Evolutionary conservation across 2,888 invertebrate genomes (phyloP), one percentile per base, ranked within the genome.

Genomic region (Leptopilina myrica): DNA sequence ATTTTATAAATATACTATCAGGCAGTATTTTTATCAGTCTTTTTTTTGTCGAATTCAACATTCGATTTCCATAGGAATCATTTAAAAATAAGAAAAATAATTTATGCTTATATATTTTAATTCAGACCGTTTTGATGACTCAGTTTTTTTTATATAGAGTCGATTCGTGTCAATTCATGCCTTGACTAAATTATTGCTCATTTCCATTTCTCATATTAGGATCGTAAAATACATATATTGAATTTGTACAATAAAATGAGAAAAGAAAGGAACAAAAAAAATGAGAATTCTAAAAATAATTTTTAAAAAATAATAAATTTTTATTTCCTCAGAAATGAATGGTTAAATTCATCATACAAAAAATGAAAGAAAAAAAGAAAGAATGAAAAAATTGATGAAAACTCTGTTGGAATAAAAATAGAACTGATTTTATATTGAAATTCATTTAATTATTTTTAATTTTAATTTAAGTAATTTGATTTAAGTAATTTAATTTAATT

Each of bases 91-190:
- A 5, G 9, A 20, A 62, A 62, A 62, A 62, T 62, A 62, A 62
- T 20, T 15, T 62, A 59, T 59, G 15, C 15, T 8, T 62, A 62
- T 43, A 43, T 43, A 43, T 62, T 73, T 40, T n/a, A 73, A 73
- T 73, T 59, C 14, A 73, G 56, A 33, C 26, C 56, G 56, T 11
- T 5, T 40, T 56, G 73, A 56, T 73, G 73, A 56, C 73, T 73
- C 73, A 73, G 73, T 73, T 33, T 56, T 56, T 26, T 53, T 40
- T n/a, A 33, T n/a, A 43, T 43, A 43, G 43, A n/a, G 14, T 8
- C 56, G 40, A 73, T 56, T 73, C n/a, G 73, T 73, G 73, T 40
- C 73, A 15, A 73, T n/a, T 56, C 56, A 59, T 73, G 73, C 2
- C 56, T 14, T 59, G 73, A 73, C 56, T 73, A 73, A 73, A 73